Evolutionary conservation across 2,888 invertebrate genomes (phyloP).

Genomic region (Cabera pusaria): DNA sequence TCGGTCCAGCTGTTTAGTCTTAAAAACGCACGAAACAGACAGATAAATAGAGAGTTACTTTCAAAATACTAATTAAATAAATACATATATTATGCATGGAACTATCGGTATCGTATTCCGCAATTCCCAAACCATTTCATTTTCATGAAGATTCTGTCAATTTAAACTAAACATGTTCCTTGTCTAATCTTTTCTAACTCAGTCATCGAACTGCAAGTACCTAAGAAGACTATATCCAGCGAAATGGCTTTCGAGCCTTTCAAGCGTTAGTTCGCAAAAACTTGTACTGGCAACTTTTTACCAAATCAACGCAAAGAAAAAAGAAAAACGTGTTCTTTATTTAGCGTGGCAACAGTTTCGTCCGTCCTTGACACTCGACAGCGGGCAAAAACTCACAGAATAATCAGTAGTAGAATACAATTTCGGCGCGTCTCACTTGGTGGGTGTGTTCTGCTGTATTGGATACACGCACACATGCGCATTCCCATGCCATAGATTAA

Average conservation of each 20-base stretch:
- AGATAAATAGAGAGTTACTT: too few species aligned
- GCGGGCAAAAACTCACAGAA: slow-evolving; percentile 66
- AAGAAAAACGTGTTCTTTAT: slow-evolving; percentile 29
- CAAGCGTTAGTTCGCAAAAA: slow-evolving; percentile 17
- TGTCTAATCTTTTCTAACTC: too few species aligned
- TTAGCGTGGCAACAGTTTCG: slow-evolving; percentile 56
- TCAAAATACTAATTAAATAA: too few species aligned
- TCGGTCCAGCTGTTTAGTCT: too few species aligned
- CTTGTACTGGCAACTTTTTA: slow-evolving; percentile 25
- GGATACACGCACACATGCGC: slow-evolving; percentile 35
- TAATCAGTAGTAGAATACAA: slow-evolving; percentile 40
- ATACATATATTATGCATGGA: too few species aligned
- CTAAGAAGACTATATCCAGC: too few species aligned
- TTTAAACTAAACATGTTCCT: too few species aligned
- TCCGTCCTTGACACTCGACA: slow-evolving; percentile 77
- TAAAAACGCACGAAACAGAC: slow-evolving; percentile 19
- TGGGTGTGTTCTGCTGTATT: slow-evolving; percentile 70
- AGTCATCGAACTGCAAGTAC: too few species aligned
- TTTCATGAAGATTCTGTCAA: too few species aligned
- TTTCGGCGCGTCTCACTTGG: slow-evolving; percentile 62
- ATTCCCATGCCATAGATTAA: slow-evolving; percentile 53
- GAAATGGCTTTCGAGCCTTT: slow-evolving; percentile 20
- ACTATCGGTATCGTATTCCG: too few species aligned
- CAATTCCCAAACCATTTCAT: too few species aligned
- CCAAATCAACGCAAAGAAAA: slow-evolving; percentile 22